Percentiles rank a stretch among this genome's conserved stretches.
These are phyloP conservation scores for Anodontia alba DNA, from an alignment of 2,888 invertebrate species.

Conservation along the genomic window DNA sequence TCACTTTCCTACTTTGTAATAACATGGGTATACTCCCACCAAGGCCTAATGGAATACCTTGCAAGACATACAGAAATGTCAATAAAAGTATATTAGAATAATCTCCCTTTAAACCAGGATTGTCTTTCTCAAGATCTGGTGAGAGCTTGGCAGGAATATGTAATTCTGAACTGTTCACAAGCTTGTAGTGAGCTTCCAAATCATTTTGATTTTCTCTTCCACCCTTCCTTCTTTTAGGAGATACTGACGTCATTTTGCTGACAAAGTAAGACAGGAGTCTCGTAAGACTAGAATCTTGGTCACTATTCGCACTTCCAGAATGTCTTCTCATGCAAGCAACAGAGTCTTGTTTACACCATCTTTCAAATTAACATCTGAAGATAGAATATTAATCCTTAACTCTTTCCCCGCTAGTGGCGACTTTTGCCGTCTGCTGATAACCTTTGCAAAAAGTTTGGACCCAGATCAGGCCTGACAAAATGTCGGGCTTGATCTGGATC, in stretches of 20 bases:
- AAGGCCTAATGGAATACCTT: conserved; percentile 95
- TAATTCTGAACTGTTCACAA: background rate
- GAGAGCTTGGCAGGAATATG: background rate
- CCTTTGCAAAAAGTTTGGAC: too few relatives aligned
- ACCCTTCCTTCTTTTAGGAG: background rate
- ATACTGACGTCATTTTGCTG: background rate
- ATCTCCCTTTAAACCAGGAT: conserved; percentile 78
- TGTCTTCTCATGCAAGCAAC: background rate
- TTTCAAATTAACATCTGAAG: background rate
- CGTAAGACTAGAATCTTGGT: background rate
- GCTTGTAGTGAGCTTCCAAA: conserved; percentile 1
- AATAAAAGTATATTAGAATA: conserved; percentile 92
- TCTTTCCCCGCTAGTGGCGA: too few relatives aligned
- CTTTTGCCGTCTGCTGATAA: too few relatives aligned
- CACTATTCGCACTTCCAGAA: background rate
- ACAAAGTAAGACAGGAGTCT: background rate
- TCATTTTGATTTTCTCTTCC: background rate
- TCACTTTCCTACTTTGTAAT: conserved; percentile 95
- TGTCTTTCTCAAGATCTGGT: conserved; percentile 19
- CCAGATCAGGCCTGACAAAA: too few relatives aligned
- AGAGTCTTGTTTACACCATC: background rate
- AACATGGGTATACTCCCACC: conserved; percentile 98
- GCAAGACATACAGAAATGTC: conserved; percentile 95
- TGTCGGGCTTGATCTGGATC: too few relatives aligned
- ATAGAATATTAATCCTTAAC: too few relatives aligned